Percentiles rank a stretch among this genome's conserved stretches.
Conservation (phyloP, 2,113 vertebrate genomes). For the Rhynchomys soricoides region DNA sequence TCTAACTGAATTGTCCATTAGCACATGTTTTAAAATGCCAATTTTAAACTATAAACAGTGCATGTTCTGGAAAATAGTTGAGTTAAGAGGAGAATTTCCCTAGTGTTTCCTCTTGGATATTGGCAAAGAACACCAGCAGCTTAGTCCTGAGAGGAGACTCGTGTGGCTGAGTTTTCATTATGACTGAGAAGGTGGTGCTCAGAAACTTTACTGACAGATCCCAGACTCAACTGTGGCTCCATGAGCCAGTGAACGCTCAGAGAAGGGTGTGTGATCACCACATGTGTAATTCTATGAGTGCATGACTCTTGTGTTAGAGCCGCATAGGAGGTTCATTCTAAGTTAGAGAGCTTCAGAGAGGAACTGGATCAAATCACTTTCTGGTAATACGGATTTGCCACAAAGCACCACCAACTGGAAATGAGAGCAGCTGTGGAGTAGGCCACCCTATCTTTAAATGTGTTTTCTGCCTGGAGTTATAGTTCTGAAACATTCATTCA, state of each 20-base stretch:
- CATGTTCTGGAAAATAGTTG: neutral
- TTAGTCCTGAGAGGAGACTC: neutral
- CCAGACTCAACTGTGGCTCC: neutral
- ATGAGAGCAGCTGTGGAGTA: neutral
- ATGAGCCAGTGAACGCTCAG: neutral
- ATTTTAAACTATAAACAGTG: neutral
- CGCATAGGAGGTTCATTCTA: neutral
- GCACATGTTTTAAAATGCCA: neutral
- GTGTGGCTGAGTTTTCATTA: neutral
- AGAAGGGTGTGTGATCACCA: neutral
- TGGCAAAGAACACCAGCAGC: neutral
- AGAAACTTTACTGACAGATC: neutral
- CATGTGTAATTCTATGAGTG: neutral
- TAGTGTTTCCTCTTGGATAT: neutral
- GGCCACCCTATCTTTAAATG: too few species aligned
- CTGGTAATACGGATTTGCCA: neutral
- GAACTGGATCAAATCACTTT: neutral
- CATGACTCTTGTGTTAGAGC: neutral
- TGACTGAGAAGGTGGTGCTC: neutral
- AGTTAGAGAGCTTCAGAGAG: neutral
- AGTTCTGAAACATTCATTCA: neutral
- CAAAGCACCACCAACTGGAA: neutral
- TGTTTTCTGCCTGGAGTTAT: neutral
- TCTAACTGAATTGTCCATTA: neutral
- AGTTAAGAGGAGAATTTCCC: neutral